These are phyloP conservation scores for Prionailurus bengalensis DNA, from an alignment of 2,113 vertebrate genomes.

Conservation along the genomic window DNA sequence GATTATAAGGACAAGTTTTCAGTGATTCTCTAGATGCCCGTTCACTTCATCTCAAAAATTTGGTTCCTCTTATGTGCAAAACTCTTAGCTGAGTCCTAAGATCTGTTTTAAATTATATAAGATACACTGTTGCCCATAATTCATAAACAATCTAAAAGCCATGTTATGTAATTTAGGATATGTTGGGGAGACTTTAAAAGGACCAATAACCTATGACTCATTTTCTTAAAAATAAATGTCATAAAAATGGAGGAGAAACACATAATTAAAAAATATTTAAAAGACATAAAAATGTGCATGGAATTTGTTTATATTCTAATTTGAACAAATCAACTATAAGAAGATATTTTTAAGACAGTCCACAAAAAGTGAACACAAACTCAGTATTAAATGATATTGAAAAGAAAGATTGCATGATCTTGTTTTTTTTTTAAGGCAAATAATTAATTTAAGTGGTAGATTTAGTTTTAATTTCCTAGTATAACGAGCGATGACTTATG, in stretches of 20 bases:
- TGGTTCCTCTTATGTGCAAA: not conserved
- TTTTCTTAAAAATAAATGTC: conserved; percentile 42
- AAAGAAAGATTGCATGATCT: not conserved
- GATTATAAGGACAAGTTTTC: not conserved
- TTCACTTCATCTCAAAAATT: not conserved
- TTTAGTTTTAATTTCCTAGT: not conserved
- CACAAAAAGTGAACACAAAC: not conserved
- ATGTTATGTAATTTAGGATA: not conserved
- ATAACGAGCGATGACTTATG: not conserved
- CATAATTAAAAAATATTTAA: not conserved
- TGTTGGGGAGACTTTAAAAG: not conserved
- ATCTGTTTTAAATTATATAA: not conserved
- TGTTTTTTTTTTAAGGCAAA: not conserved
- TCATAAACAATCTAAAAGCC: not conserved
- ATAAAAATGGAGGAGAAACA: not conserved
- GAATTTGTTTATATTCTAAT: not conserved
- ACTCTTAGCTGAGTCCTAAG: not conserved
- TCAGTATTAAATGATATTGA: not conserved
- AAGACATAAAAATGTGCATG: not conserved
- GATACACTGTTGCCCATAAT: not conserved
- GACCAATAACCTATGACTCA: not conserved
- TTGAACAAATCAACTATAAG: not conserved
- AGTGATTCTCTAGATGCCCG: not conserved
- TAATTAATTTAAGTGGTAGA: not conserved
- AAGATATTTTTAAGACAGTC: not conserved